Evolutionary conservation across 1,140 invertebrate species (phyloP), one percentile per base, ranked within the genome.

Genomic region (Pygmarrhopalites habei): DNA sequence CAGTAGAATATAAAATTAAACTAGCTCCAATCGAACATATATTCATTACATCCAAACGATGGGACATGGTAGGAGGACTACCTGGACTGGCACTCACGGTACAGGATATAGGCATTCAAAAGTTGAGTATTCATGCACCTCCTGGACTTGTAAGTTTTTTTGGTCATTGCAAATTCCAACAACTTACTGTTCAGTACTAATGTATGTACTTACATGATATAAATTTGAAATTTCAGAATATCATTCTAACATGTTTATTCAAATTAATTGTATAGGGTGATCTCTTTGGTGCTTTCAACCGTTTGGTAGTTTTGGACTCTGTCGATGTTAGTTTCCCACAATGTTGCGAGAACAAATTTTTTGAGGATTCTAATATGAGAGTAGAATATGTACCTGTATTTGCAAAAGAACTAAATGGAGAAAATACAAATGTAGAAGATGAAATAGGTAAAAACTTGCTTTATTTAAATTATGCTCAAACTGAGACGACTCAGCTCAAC

Each of bases 1-100:
- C 88, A 2, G 82, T 88, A 74, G 92, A 95, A 75, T 86, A 93
- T 74, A 91, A 87, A 79, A 83, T 86, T 66, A 92, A 88, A 72
- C 72, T 95, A 3, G 78, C 85, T 1, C 85, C 85, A 72, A 72
- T 92, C 58, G 86, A 92, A 60, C 85, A 95, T 73, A 83, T 97
- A 56, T 95, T 97, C 72, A 77, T 97, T 2, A 97, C 93, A 5
- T 83, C 84, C 59, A 82, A 85, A 51, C 81, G 77, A 26, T 96
- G 92, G 92, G 76, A 81, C 19, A 89, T 89, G 72, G 79, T 92
- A 43, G 90, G 91, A 35, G 92, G 92, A 2, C 73, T 95, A 26
- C 85, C 87, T 25, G 92, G 92, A 1, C 75, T 91, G 7, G 82
- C 85, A 0, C 75, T 95, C 4, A 93, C 91, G 0, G 79, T 92